Base-by-base conservation (phyloP, 2,113 vertebrate genomes). In the Erpornis zantholeuca region DNA sequence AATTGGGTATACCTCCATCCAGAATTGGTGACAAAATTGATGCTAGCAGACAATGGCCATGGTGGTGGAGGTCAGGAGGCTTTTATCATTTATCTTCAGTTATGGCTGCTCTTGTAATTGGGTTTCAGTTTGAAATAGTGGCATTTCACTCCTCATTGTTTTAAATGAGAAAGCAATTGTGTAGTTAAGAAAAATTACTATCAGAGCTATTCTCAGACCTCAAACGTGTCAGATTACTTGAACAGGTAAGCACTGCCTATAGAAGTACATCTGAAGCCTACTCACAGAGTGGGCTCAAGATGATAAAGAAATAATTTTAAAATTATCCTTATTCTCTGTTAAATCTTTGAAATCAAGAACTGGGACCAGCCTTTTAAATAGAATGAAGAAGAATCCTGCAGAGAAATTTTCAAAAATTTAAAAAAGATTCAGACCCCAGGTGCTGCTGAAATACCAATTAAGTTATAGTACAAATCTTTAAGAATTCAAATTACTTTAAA, bases 131-230 rank as follows among this genome's bases (percentile, higher is more conserved):
- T 80, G 49, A 82, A 94, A 82, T 31, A 53, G 20, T 0, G 3
- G 2, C 11, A 61, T 69, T 92, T 88, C 18, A 25, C 27, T 93
- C 31, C 40, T 40, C 0, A 0, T 72, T 76, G 24, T 90, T 90
- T 90, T 56, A 86, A 94, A 83, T 38, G 36, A 24, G 31, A 77
- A 86, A 83, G n/a, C 31, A 63, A 61, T 83, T 50, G 42, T 45
- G 33, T 70, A 45, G 38, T 66, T 91, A 66, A 29, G 54, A 40
- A 88, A 95, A 88, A 88, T 57, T 69, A 80, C 45, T 88, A 36
- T 88, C 63, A 57, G 24, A 49, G 13, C 7, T 50, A 29, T 80
- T 90, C 17, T 83, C 33, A 57, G 49, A 28, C 36, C 92, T 88
- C 15, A 65, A 29, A 73, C 11, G 53, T 10, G 56, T 14, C 61